Base-by-base conservation (phyloP, 2,888 invertebrate species). In the Monoplex corrugatus region DNA sequence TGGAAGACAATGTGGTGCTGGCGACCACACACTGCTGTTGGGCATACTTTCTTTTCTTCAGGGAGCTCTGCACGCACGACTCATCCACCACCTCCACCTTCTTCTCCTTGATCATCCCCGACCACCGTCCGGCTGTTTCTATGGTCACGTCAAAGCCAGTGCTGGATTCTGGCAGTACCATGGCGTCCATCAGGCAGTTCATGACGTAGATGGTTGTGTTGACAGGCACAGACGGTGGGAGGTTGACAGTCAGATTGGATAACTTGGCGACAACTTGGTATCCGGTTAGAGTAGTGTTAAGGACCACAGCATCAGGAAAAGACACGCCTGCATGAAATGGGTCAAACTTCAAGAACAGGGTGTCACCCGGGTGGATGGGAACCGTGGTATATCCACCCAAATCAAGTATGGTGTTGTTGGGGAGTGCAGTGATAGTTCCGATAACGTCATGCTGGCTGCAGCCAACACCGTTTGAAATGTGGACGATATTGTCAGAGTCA, bases 201-300 rank as follows among this genome's bases (percentile, higher is more conserved):
- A 68, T n/a, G 28, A 68, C 40, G 5, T 38, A 19, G 10, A 80
- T n/a, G 1, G 80, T 87, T 0, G 43, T 87, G 57, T 87, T 87
- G 23, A 40, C 38, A 38, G 63, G 16, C n/a, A 40, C 35, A 19
- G 80, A 23, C 5, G 19, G 44, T 0, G 87, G 87, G 19, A 87
- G 16, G 6, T 57, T 35, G 23, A 43, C 82, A 19, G 80, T 87
- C 23, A 87, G 13, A 35, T 23, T 80, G 40, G 35, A 19, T 45
- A 40, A 35, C 57, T 45, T 44, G 2, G 63, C 82, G 38, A 80
- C 32, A 2, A 87, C 8, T 32, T 87, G 87, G 38, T 87, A 87
- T 13, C 87, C 87, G 32, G 50, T 82, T 28, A 87, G 50, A 23
- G 87, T 87, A 0, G 87, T 87, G 5, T 87, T 57, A 45, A 87